Evolutionary conservation across 2,888 invertebrate genomes (phyloP).

Genomic region (Hartigia nigra): DNA sequence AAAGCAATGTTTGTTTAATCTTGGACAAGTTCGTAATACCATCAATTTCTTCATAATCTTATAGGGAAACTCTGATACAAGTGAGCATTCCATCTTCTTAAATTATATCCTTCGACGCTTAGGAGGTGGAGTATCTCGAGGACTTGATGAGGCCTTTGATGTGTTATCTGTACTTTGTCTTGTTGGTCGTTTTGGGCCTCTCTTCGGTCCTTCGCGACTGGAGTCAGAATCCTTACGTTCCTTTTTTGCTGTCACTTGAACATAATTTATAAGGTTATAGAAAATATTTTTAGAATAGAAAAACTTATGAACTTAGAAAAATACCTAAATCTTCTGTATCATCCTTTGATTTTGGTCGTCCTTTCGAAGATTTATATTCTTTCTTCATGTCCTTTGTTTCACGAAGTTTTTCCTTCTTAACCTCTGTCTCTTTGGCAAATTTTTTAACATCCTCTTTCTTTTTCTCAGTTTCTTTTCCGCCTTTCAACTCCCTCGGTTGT

Average conservation of each 20-base stretch:
- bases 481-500: constrained; percentile 51
- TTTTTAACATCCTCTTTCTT: constrained; percentile 62
- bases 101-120: constrained; percentile 61
- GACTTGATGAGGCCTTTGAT: constrained; percentile 60
- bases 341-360: constrained; percentile 61
- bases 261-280: background rate
- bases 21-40: background rate
- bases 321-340: constrained; percentile 57
- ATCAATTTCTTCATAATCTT: background rate
- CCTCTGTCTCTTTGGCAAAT: constrained; percentile 53
- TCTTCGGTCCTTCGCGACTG: constrained; percentile 57
- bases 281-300: constrained; percentile 4
- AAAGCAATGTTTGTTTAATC: background rate
- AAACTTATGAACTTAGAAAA: background rate
- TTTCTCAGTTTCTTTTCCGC: constrained; percentile 56
- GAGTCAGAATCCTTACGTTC: constrained; percentile 62
- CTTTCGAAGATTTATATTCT: constrained; percentile 59
- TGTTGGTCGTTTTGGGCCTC: constrained; percentile 61
- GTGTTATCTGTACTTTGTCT: constrained; percentile 61
- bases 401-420: constrained; percentile 59
- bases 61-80: background rate
- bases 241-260: constrained; percentile 45
- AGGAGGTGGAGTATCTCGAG: constrained; percentile 61
- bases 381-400: constrained; percentile 61
- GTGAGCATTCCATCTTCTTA: background rate